Evolutionary conservation across 2,113 vertebrate genomes (phyloP).

Genomic region (Rutilus rutilus): DNA sequence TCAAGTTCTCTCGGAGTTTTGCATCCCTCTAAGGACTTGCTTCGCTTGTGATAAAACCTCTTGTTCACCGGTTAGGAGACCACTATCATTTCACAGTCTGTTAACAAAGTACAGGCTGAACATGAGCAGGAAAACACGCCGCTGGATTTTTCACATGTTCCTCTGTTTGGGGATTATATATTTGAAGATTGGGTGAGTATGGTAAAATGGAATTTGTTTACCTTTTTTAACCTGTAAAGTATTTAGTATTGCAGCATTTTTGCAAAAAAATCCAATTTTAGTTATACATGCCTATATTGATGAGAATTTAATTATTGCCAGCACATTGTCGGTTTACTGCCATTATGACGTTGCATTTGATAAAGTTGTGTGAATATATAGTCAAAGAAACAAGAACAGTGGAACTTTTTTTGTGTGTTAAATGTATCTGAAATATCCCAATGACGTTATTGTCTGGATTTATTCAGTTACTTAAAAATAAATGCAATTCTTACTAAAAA

Average conservation of each 20-base stretch:
- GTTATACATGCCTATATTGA: not conserved
- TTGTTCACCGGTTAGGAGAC: slow-evolving; percentile 21
- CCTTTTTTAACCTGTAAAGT: not conserved
- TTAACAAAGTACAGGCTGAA: slow-evolving; percentile 69
- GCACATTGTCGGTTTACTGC: not conserved
- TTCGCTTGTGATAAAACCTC: slow-evolving; percentile 28
- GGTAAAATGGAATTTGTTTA: slow-evolving; percentile 16
- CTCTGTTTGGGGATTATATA: slow-evolving; percentile 92
- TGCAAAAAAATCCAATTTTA: no score
- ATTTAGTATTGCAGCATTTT: not conserved
- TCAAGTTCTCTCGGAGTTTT: slow-evolving; percentile 46
- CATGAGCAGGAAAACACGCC: slow-evolving; percentile 92
- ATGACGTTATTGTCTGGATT: not conserved
- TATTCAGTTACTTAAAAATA: not conserved
- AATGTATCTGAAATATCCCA: not conserved
- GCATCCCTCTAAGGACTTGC: slow-evolving; percentile 39
- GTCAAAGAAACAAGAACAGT: not conserved
- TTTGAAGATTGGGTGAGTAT: slow-evolving; percentile 91
- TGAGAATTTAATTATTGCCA: not conserved
- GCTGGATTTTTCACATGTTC: slow-evolving; percentile 92
- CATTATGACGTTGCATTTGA: not conserved
- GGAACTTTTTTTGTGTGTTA: not conserved
- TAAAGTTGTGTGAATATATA: not conserved
- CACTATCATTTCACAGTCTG: slow-evolving; percentile 36
- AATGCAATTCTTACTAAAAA: not conserved